These are phyloP conservation scores for Listronotus oregonensis DNA, from an alignment of 1,140 invertebrate genomes.

Conservation along the genomic window DNA sequence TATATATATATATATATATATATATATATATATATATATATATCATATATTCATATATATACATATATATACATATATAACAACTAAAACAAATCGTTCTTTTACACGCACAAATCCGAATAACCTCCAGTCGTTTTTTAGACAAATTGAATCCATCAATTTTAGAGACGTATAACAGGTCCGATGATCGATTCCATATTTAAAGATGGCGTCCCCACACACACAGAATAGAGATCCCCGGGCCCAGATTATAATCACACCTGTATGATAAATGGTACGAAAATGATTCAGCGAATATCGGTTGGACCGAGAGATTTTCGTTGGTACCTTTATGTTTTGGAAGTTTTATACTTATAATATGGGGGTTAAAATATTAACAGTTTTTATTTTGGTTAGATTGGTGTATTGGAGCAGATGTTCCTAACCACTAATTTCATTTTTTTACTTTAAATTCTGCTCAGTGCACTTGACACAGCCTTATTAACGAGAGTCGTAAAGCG, in stretches of 20 bases:
- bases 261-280: slow-evolving; percentile 29
- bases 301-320: not conserved
- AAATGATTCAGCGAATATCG: slow-evolving; percentile 1
- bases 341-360: not conserved
- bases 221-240: slow-evolving; percentile 23
- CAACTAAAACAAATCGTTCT: too few species aligned
- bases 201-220: slow-evolving; percentile 27
- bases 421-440: too few species aligned
- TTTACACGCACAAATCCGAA: too few species aligned
- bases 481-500: too few species aligned
- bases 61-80: too few species aligned
- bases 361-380: not conserved
- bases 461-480: too few species aligned
- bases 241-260: slow-evolving; percentile 25
- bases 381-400: too few species aligned
- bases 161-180: slow-evolving; percentile 21
- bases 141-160: slow-evolving; percentile 32
- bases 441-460: too few species aligned
- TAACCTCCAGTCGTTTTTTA: slow-evolving; percentile 8
- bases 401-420: too few species aligned
- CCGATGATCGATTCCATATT: slow-evolving; percentile 33
- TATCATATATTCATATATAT: too few species aligned
- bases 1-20: too few species aligned
- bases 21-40: too few species aligned
- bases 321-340: not conserved